Evolutionary conservation across 1,140 invertebrate genomes (phyloP), one percentile per base, ranked within the genome.

Genomic region (Orchestia grillus): DNA sequence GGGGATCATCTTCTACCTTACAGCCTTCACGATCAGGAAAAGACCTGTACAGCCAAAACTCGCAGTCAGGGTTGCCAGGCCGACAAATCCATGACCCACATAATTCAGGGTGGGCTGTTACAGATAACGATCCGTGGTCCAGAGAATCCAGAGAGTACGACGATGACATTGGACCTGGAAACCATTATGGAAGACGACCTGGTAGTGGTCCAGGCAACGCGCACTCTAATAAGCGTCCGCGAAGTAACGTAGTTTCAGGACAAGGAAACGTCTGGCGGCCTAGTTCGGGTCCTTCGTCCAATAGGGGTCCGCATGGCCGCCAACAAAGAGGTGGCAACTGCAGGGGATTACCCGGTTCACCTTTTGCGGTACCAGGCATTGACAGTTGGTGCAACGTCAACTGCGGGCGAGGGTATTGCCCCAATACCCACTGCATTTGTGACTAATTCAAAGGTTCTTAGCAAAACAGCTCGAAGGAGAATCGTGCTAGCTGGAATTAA

Each of bases 301-400:
- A 94, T 44, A 45, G 47, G 44, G 92, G 44, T n/a, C 43, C 6
- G 6, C 92, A 94, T 15, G 36, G 92, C 11, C 92, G 44, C 4
- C 41, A 47, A 44, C 92, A 40, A 44, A 8, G 40, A 44, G 8
- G 36, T 77, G 47, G 57, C 6, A 45, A 40, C 40, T 96, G 96
- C 53, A 90, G 44, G n/a, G 96, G 96, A 44, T 45, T 96, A n/a
- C 44, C 40, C 0, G 96, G 96, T 11, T 91, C 87, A 0, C 44
- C 96, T 43, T 96, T 96, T 62, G 87, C 44, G 15, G 96, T 96
- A 1, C 96, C 96, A 0, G 87, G 87, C 1, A 91, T 96, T 28
- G 88, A 96, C 88, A 87, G 90, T 36, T 96, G 87, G 96, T 96
- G 96, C 44, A 42, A 47, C 28, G 96, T 91, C 53, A 96, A 96